Evolutionary conservation across 2,888 invertebrate species (phyloP), one percentile per base, ranked within the genome.

Genomic region (Ophion ellenae): DNA sequence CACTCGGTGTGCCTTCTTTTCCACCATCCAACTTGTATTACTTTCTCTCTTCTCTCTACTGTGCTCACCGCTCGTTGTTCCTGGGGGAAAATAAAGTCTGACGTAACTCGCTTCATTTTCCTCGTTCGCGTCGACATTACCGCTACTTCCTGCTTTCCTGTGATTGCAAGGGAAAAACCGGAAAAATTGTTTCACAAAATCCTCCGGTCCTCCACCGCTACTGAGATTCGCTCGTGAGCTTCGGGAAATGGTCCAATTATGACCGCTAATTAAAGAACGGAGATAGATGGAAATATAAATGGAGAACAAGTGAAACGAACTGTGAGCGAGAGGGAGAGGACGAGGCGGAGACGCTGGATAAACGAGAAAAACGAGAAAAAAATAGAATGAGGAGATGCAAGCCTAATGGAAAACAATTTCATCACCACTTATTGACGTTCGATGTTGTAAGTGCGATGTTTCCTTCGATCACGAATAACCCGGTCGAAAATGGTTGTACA

Each of bases 1-100:
- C 61, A 57, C 81, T 75, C 59, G 53, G 32, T 71, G 66, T 57
- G 45, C 75, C 75, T 75, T 83, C 79, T 67, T 57, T 71, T 36
- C 61, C 47, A 45, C 57, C 32, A 32, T 61, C 71, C 45, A 20
- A 45, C 61, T 70, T 45, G 61, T 61, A 70, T 70, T 78, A 63
- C 47, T 53, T 36, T 74, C 32, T 36, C 76, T 78, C 69, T 78
- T 76, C 32, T 81, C 59, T 77, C n/a, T 67, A 76, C 80, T 81
- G 61, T 78, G 61, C 64, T 70, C 45, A 24, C 81, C 80, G 59
- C 57, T 73, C 75, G 66, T 57, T n/a, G 40, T 45, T 77, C 75
- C 69, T 74, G 63, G 71, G 69, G 77, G 73, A 87, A 80, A 84
- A 84, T 66, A 84, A 84, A 84, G 76, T 67, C 77, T 61, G 66